phyloP scores from a whole-genome alignment of 2,113 vertebrate species.

The Phrynocephalus versicolor region DNA sequence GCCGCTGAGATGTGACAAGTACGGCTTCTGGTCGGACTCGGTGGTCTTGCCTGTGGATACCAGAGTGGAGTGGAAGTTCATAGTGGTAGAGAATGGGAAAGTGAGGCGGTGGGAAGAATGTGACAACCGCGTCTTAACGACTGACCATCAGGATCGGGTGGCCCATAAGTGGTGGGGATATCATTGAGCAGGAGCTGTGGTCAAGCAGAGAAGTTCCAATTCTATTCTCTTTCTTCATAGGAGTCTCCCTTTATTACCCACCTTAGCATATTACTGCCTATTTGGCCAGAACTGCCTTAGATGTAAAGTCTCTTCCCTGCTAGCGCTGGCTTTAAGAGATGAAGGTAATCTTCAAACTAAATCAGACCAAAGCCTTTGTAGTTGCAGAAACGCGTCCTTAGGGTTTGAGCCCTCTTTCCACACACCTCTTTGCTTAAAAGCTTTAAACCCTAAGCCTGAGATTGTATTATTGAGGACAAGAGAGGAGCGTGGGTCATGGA shows the following conservation, averaged over 20 bases:
- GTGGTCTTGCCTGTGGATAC: constrained; percentile 80
- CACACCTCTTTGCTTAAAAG: constrained; percentile 5
- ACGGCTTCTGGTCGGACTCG: constrained; percentile 83
- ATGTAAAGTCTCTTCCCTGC: constrained; percentile 3
- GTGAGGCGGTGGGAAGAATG: constrained; percentile 94
- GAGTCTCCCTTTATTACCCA: not conserved
- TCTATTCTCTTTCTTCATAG: constrained; percentile 29
- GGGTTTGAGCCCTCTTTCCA: not conserved
- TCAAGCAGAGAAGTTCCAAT: not conserved
- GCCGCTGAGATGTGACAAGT: constrained; percentile 75
- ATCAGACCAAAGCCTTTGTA: not conserved
- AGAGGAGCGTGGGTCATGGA: not conserved
- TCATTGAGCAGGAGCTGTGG: constrained; percentile 57
- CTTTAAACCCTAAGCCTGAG: constrained; percentile 27
- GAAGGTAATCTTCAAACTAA: constrained; percentile 7
- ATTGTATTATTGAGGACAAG: not conserved
- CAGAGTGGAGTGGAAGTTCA: constrained; percentile 91
- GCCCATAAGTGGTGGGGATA: constrained; percentile 86
- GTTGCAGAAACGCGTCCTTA: not conserved
- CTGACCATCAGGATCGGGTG: constrained; percentile 76
- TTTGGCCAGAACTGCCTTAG: rapidly evolving
- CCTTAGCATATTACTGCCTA: not conserved
- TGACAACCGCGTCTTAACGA: constrained; percentile 82
- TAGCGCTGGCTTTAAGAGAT: not conserved
- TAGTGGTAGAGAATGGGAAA: constrained; percentile 85